A percentile compares a stretch with the other conserved stretches of the same genome.
phyloP scores from a whole-genome alignment of 2,797 vertebrate species.

The Hippocampus kuda region DNA sequence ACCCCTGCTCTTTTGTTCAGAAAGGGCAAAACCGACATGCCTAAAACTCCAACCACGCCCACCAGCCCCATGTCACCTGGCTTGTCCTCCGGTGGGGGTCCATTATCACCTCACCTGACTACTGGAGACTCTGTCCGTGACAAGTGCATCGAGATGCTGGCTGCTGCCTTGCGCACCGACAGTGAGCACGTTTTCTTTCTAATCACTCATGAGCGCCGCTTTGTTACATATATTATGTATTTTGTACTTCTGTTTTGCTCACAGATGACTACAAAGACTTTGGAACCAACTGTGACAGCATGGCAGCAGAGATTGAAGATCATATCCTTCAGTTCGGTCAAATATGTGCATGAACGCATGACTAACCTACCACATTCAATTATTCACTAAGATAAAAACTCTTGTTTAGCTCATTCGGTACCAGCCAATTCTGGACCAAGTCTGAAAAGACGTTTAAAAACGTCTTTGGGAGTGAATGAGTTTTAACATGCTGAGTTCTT shows the following conservation, averaged over 20 bases:
- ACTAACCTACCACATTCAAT: neutral
- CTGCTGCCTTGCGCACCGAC: slow-evolving; percentile 78
- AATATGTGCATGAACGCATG: neutral
- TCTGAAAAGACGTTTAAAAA: too few species aligned
- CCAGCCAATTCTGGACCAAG: too few species aligned
- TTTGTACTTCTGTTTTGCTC: slow-evolving; percentile 24
- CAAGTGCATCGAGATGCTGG: slow-evolving; percentile 93
- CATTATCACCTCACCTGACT: slow-evolving; percentile 73
- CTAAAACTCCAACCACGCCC: slow-evolving; percentile 75
- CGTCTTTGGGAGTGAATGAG: too few species aligned
- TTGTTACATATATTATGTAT: neutral
- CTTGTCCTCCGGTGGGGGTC: slow-evolving; percentile 60
- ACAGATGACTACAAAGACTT: slow-evolving; percentile 87
- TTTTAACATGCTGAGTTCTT: neutral
- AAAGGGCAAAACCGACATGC: slow-evolving; percentile 66
- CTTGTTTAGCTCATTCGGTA: too few species aligned
- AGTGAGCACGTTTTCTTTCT: slow-evolving; percentile 59
- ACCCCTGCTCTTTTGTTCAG: slow-evolving; percentile 36
- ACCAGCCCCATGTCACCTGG: slow-evolving; percentile 74
- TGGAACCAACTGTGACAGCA: slow-evolving; percentile 80
- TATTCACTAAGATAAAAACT: neutral
- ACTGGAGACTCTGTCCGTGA: slow-evolving; percentile 85
- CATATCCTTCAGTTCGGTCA: slow-evolving; percentile 77
- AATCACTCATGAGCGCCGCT: neutral
- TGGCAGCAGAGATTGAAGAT: slow-evolving; percentile 93